Base-by-base conservation (phyloP, 2,888 invertebrate species). In the Suillia variegata region DNA sequence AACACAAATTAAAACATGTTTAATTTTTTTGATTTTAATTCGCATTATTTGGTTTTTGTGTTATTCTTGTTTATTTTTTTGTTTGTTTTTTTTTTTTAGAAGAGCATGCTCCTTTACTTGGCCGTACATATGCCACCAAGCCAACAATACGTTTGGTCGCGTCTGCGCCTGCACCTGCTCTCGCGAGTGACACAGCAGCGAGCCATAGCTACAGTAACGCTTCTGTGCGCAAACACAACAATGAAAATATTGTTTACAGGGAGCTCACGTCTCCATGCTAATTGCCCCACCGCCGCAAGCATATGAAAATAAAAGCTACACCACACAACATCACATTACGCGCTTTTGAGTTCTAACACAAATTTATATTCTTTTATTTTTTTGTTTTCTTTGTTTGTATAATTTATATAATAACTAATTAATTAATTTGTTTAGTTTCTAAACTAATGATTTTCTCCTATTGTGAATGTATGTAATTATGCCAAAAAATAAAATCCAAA, bases 101-200 rank as follows among this genome's bases (percentile, higher is more conserved):
- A 79, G 84, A 84, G 83, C 84, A 84, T 84, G 84, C 80, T 71
- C 84, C 84, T 76, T 80, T 84, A 81, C 82, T 84, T 80, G 81
- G 80, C 76, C 82, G 81, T 76, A 78, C 80, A 68, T 79, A 78
- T 72, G 71, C 70, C 67, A 68, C 70, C 67, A 70, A 71, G 65
- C 66, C 69, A 54, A n/a, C n/a, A n/a, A 62, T 67, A 61, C 65
- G 61, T 62, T 67, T 69, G 66, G 63, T 62, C 52, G 59, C 63
- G 64, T 64, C 67, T n/a, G n/a, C n/a, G n/a, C n/a, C n/a, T n/a
- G n/a, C 51, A 26, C 26, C 47, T 15, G 49, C 61, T 50, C 42
- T 31, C 21, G 54, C 45, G 58, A 59, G 56, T 52, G 26, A 18
- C 48, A 54, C 59, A 51, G 21, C 56, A 52, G 26, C 51, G 17